Evolutionary conservation across 2,888 invertebrate genomes (phyloP).

Genomic region (Chrysina gloriosa): DNA sequence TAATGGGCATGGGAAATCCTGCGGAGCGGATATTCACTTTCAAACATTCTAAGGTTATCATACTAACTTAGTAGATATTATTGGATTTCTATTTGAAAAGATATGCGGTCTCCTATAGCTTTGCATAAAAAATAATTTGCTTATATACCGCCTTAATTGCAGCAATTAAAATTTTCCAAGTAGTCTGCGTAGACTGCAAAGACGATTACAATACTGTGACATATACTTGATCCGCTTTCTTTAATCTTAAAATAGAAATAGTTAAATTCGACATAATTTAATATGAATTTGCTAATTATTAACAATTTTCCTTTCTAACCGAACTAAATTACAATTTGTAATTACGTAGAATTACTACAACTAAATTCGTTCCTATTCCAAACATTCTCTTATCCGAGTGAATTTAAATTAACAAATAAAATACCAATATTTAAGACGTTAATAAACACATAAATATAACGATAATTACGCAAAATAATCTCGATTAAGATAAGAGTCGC

Average conservation of each 20-base stretch:
- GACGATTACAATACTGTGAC: not conserved
- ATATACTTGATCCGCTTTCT: not conserved
- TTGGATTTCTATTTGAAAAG: no score
- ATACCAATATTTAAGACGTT: slow-evolving; percentile 32
- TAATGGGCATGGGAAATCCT: no score
- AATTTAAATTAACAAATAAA: slow-evolving; percentile 28
- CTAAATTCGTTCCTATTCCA: not conserved
- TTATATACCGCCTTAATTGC: no score
- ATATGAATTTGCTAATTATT: not conserved
- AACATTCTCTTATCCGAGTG: slow-evolving; percentile 7
- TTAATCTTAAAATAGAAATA: not conserved
- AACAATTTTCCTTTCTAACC: slow-evolving; percentile 1
- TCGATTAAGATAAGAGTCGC: slow-evolving; percentile 35
- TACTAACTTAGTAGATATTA: no score
- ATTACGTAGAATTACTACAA: not conserved
- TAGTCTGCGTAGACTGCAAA: not conserved
- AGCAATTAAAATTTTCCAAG: no score
- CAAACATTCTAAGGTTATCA: no score
- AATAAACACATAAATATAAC: slow-evolving; percentile 35
- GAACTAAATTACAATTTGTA: not conserved
- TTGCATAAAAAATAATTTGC: no score
- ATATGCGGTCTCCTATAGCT: no score
- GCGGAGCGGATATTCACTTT: no score
- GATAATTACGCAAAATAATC: slow-evolving; percentile 32
- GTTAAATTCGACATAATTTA: not conserved